Evolutionary conservation across 2,888 invertebrate species (phyloP), one percentile per base, ranked within the genome.

Genomic region (Conchocele bisecta): DNA sequence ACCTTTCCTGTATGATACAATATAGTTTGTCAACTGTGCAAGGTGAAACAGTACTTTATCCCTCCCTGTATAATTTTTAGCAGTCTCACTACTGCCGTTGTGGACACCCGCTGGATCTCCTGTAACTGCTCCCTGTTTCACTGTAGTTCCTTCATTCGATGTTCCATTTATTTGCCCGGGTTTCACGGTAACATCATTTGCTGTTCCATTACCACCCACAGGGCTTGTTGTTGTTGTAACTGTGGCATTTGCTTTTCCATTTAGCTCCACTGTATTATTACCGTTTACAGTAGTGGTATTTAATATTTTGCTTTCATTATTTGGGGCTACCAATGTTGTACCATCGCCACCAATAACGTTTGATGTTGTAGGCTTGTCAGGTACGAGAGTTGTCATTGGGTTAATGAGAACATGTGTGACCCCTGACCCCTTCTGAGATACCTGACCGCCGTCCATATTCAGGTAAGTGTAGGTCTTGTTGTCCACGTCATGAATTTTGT

Each of bases 41-140:
- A 63, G 51, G 37, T 76, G 72, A 29, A 72, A 76, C 0, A 76
- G 79, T 13, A 74, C 77, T 29, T 44, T 64, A 15, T 53, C 53
- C 35, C 64, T 65, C 35, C 65, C 67, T 22, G 53, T 53, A 42
- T 57, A 74, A 31, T 68, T 65, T 44, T 13, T 58, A 33, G 6
- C 28, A 15, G 37, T 35, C 15, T 22, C 15, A 26, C 13, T 6
- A 15, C n/a, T 26, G 20, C n/a, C 20, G 22, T 33, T 31, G 17
- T 20, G 29, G 3, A 41, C 51, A 20, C n/a, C 58, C 33, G 7
- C 28, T 15, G 41, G 26, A 24, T 22, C 20, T 33, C 4, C 15
- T 26, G 22, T 37, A 20, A 22, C n/a, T n/a, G n/a, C n/a, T n/a
- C n/a, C n/a, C n/a, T n/a, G n/a, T n/a, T n/a, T n/a, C n/a, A n/a